Evolutionary conservation across 2,888 invertebrate species (phyloP).

Genomic region (Ectropis crepuscularia): DNA sequence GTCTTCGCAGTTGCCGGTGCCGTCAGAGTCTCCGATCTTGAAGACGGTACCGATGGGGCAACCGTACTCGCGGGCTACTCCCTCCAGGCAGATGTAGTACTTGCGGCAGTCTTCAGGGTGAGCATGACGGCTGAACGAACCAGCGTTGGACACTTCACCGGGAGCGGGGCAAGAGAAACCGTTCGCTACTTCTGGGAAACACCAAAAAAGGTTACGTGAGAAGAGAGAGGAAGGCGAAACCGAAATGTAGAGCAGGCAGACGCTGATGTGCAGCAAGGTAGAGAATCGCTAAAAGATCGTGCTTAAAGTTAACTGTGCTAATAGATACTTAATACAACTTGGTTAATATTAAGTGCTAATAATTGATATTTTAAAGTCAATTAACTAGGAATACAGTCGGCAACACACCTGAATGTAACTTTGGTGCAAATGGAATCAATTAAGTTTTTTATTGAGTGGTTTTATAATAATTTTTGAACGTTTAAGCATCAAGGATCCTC

Average conservation of each 20-base stretch:
- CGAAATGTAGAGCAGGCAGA: constrained; percentile 54
- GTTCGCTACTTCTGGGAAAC: constrained; percentile 92
- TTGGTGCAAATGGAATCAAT: constrained; percentile 29
- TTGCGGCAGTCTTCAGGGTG: constrained; percentile 98
- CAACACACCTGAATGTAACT: constrained; percentile 21
- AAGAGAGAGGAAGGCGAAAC: constrained; percentile 62
- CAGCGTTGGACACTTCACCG: constrained; percentile 92
- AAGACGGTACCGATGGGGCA: constrained; percentile 98
- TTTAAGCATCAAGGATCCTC: constrained; percentile 41
- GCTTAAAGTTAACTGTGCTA: constrained; percentile 26
- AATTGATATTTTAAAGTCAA: constrained; percentile 12
- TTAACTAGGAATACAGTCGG: constrained; percentile 16
- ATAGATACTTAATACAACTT: constrained; percentile 19
- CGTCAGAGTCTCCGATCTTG: constrained; percentile 96
- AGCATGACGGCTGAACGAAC: constrained; percentile 97
- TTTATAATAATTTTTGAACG: constrained; percentile 33
- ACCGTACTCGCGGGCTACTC: constrained; percentile 95
- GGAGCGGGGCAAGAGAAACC: constrained; percentile 94
- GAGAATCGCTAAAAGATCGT: constrained; percentile 49
- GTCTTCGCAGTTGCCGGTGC: constrained; percentile 96
- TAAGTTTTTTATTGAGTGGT: constrained; percentile 27
- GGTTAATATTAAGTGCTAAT: constrained; percentile 9
- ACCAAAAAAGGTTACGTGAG: constrained; percentile 69
- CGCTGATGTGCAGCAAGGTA: constrained; percentile 44
- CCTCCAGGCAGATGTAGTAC: constrained; percentile 97